phyloP scores from a whole-genome alignment of 1,140 invertebrate genomes.

The Megalonaias nervosa region DNA sequence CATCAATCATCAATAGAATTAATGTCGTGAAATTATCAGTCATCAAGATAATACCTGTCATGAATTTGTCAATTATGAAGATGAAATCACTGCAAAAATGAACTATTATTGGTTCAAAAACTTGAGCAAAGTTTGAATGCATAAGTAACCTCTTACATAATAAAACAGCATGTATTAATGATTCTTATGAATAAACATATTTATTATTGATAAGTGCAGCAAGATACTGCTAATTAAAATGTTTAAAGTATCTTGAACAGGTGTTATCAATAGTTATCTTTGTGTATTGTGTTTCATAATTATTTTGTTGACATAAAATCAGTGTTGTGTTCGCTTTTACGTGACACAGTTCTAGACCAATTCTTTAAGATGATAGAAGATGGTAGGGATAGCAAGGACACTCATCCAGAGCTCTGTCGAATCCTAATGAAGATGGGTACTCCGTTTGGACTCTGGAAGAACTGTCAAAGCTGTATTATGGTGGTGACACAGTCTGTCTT shows the following conservation, averaged over 20 bases:
- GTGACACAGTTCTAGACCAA: conserved; percentile 64
- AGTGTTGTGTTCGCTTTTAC: conserved; percentile 15
- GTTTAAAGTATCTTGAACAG: background rate
- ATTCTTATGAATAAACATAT: no score
- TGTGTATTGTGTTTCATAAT: background rate
- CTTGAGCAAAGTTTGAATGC: no score
- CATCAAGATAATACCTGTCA: no score
- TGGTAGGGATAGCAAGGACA: conserved; percentile 53
- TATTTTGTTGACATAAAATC: background rate
- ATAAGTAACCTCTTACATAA: no score
- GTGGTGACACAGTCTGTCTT: conserved; percentile 33
- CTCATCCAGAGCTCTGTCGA: conserved; percentile 62
- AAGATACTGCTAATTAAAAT: background rate
- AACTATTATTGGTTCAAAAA: no score
- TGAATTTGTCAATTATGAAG: no score
- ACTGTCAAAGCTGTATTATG: conserved; percentile 64
- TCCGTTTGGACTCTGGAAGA: conserved; percentile 70
- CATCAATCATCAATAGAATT: no score
- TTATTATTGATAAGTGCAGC: background rate
- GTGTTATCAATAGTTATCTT: background rate
- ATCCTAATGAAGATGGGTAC: conserved; percentile 77
- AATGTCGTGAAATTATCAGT: no score
- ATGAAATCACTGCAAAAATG: no score
- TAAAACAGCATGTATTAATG: no score
- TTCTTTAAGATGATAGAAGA: conserved; percentile 55